Conservation (phyloP, 2,888 invertebrate species). For the Tachina fera region DNA sequence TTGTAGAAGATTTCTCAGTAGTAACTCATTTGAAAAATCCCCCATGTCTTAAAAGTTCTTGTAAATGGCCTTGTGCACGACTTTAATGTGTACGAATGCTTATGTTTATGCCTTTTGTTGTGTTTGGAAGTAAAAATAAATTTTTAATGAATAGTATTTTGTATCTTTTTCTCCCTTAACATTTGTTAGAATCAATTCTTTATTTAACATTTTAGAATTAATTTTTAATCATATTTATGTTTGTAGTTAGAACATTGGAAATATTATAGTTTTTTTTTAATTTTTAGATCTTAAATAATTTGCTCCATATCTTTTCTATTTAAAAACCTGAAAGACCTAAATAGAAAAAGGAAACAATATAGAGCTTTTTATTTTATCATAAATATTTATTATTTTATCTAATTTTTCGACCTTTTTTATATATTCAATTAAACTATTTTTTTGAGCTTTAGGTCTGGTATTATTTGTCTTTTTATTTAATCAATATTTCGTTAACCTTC, state of each 20-base stretch:
- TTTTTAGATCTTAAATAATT: background rate
- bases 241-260: background rate
- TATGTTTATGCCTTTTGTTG: background rate
- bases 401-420: too few species aligned
- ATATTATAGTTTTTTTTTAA: background rate
- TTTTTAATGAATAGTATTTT: slow-evolving; percentile 6
- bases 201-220: slow-evolving; percentile 64
- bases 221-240: slow-evolving; percentile 36
- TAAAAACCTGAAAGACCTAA: background rate
- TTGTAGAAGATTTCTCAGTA: too few species aligned
- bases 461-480: too few species aligned
- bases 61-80: too few species aligned
- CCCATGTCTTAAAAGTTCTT: too few species aligned
- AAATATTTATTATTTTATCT: too few species aligned
- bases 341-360: background rate
- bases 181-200: slow-evolving; percentile 63
- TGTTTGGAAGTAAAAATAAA: background rate
- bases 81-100: too few species aligned
- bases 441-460: too few species aligned
- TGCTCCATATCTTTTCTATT: background rate
- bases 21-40: too few species aligned
- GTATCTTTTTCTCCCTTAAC: slow-evolving; percentile 8
- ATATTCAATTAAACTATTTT: too few species aligned
- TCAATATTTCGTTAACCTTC: too few species aligned
- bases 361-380: background rate